phyloP scores from a whole-genome alignment of 2,113 vertebrate genomes.

The Syngnathus typhle region DNA sequence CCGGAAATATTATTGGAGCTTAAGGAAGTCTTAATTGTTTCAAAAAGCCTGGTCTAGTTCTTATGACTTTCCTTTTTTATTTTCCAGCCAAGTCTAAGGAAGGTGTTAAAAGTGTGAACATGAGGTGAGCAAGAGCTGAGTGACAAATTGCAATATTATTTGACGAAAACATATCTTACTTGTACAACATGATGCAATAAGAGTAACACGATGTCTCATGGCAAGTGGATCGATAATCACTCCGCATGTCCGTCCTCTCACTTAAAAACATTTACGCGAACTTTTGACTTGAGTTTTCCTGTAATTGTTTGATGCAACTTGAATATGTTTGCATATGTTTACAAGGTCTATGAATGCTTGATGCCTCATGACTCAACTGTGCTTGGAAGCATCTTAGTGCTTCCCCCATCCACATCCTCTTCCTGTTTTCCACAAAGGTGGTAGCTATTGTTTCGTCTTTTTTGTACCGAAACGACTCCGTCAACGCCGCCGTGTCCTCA shows the following conservation, averaged over 20 bases:
- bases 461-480: background rate
- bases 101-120: background rate
- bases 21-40: background rate
- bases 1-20: background rate
- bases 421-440: constrained; percentile 19
- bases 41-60: background rate
- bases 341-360: too few species aligned
- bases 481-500: background rate
- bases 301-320: too few species aligned
- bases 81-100: background rate
- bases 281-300: too few species aligned
- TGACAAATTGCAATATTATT: too few species aligned
- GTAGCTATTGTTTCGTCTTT: constrained; percentile 5
- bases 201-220: background rate
- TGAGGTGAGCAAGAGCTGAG: background rate
- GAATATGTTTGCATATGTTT: too few species aligned
- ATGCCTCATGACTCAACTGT: background rate
- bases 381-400: constrained; percentile 10
- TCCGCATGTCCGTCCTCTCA: background rate
- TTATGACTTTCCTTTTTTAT: background rate
- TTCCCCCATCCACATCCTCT: constrained; percentile 20
- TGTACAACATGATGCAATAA: background rate
- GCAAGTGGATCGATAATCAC: background rate
- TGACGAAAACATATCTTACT: background rate
- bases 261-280: background rate